Evolutionary conservation across 2,797 vertebrate species (phyloP).

Genomic region (Podarcis lilfordi): DNA sequence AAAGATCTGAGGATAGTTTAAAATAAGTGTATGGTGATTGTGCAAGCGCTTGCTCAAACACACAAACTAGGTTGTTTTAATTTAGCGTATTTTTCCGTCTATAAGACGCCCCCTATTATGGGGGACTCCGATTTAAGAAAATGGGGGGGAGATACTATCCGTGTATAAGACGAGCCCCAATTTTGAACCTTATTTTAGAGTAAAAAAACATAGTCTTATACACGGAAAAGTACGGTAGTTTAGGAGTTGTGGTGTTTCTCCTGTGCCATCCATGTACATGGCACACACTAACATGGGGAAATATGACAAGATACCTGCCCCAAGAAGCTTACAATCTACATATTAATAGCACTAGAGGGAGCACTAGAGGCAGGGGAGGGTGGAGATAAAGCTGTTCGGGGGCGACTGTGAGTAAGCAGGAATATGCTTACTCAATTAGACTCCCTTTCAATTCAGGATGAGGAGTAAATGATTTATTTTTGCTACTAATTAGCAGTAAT

Average conservation of each 20-base stretch:
- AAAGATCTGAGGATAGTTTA: neutral
- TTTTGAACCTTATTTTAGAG: too few species aligned
- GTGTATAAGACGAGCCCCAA: too few species aligned
- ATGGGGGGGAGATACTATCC: too few species aligned
- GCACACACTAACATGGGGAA: neutral
- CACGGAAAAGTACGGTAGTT: too few species aligned
- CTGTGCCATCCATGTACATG: neutral
- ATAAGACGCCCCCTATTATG: too few species aligned
- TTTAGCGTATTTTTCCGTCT: neutral
- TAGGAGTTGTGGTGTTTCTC: neutral
- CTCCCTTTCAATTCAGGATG: neutral
- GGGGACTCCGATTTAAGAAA: too few species aligned
- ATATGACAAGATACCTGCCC: neutral
- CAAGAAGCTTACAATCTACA: neutral
- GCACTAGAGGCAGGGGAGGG: neutral
- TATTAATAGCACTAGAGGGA: too few species aligned
- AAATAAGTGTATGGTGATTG: neutral
- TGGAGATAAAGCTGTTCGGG: neutral
- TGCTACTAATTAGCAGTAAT: neutral
- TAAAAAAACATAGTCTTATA: too few species aligned
- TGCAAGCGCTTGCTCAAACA: too few species aligned
- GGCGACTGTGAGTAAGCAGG: neutral
- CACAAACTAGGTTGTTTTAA: too few species aligned
- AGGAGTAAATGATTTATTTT: neutral
- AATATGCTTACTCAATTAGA: neutral